Percentiles rank a stretch among this genome's conserved stretches.
Evolutionary conservation across 2,888 invertebrate genomes (phyloP).

Genomic region (Eupithecia abbreviata): DNA sequence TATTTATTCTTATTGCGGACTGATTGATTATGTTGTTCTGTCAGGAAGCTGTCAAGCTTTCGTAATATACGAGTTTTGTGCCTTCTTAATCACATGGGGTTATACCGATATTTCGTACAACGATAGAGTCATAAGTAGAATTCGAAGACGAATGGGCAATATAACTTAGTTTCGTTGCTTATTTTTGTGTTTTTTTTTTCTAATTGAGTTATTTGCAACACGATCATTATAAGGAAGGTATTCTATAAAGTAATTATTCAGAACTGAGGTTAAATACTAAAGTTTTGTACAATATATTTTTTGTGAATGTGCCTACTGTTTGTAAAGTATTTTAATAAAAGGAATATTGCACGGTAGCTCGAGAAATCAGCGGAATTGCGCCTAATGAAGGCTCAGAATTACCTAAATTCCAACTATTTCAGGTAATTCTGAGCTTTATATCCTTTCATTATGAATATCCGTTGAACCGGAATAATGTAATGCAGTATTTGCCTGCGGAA

Average conservation of each 20-base stretch:
- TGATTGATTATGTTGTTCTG: slow-evolving; percentile 3
- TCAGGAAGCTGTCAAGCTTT: slow-evolving; percentile 1
- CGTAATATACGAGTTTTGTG: not conserved
- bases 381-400: not conserved
- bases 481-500: slow-evolving; percentile 14
- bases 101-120: not conserved
- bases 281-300: not conserved
- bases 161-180: not conserved
- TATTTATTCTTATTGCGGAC: not conserved
- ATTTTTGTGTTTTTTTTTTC: not conserved
- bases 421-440: not conserved
- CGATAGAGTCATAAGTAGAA: not conserved
- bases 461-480: slow-evolving; percentile 4
- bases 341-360: not conserved
- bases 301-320: not conserved
- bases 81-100: not conserved
- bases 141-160: not conserved
- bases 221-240: no score
- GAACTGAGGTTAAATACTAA: not conserved
- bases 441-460: not conserved
- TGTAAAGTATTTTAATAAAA: not conserved
- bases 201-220: not conserved
- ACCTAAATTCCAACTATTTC: not conserved
- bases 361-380: not conserved
- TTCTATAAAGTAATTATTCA: not conserved